A percentile compares a stretch with the other conserved stretches of the same genome.
These are phyloP conservation scores for Leuciscus waleckii DNA, from an alignment of 2,797 vertebrate genomes.

Conservation along the genomic window DNA sequence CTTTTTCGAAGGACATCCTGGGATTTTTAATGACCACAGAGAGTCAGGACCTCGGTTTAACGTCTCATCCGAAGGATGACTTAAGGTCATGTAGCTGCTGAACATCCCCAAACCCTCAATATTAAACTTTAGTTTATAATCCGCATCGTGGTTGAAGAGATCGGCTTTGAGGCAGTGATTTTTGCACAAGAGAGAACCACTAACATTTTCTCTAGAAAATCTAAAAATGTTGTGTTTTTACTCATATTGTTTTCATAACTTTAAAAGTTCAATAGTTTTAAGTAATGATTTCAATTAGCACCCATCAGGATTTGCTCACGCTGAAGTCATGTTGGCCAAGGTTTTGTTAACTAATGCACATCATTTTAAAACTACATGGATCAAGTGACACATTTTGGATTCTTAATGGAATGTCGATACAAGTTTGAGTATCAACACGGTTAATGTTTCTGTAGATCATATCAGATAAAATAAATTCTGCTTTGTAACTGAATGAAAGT, in stretches of 20 bases:
- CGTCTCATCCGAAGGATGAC: too few relatives aligned
- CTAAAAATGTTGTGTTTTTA: too few relatives aligned
- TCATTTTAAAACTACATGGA: not conserved
- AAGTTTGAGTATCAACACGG: not conserved
- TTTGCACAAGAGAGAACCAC: not conserved
- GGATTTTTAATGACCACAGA: too few relatives aligned
- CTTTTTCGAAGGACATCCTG: too few relatives aligned
- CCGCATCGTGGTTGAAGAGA: not conserved
- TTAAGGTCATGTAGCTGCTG: not conserved
- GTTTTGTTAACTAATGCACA: not conserved
- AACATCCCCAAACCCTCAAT: not conserved
- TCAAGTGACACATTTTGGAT: not conserved
- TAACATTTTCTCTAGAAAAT: not conserved
- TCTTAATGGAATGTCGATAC: not conserved
- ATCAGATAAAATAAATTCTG: not conserved
- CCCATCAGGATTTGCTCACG: not conserved
- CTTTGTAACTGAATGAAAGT: not conserved
- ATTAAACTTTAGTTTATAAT: not conserved
- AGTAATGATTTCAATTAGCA: not conserved
- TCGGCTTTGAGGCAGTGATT: not conserved
- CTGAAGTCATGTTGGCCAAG: not conserved
- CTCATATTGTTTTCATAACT: not conserved
- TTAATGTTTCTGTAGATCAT: not conserved
- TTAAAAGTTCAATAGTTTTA: not conserved
- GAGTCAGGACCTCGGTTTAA: too few relatives aligned